phyloP scores from a whole-genome alignment of 2,888 invertebrate species.

The Megastigmus dorsalis region DNA sequence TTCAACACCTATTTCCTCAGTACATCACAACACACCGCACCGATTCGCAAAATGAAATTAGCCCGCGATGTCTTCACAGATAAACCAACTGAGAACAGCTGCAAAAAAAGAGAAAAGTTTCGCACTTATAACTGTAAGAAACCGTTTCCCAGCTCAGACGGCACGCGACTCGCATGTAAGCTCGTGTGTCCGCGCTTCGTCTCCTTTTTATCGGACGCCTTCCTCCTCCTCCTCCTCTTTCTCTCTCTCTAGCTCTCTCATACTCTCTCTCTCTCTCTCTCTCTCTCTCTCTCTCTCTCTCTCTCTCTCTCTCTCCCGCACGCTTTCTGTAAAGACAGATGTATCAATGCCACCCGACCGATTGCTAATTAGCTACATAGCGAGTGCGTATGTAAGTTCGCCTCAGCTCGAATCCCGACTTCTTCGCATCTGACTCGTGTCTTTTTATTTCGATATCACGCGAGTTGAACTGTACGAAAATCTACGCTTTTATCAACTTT shows the following conservation, averaged over 20 bases:
- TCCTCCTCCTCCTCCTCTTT: not conserved
- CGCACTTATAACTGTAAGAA: not conserved
- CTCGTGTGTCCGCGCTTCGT: constrained; percentile 9
- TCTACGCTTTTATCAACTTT: too few relatives aligned
- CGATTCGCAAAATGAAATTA: not conserved
- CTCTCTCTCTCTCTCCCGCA: constrained; percentile 1
- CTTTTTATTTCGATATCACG: too few relatives aligned
- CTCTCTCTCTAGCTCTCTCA: not conserved
- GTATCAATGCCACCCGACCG: not conserved
- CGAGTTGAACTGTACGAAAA: too few relatives aligned
- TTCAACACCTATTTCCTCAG: not conserved
- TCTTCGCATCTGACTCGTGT: too few relatives aligned
- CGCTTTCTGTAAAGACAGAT: not conserved
- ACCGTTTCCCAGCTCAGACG: constrained; percentile 2
- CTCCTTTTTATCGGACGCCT: constrained; percentile 33
- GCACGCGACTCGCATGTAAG: constrained; percentile 31
- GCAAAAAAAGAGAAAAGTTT: too few relatives aligned
- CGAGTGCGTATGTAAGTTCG: too few relatives aligned
- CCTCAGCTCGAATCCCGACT: too few relatives aligned
- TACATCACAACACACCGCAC: not conserved
- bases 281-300: not conserved
- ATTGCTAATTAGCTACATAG: constrained; percentile 28
- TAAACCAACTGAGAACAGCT: too few relatives aligned
- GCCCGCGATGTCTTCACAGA: not conserved
- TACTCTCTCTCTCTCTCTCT: not conserved